Conservation (phyloP, 2,113 vertebrate genomes). For the Oryzias javanicus region DNA sequence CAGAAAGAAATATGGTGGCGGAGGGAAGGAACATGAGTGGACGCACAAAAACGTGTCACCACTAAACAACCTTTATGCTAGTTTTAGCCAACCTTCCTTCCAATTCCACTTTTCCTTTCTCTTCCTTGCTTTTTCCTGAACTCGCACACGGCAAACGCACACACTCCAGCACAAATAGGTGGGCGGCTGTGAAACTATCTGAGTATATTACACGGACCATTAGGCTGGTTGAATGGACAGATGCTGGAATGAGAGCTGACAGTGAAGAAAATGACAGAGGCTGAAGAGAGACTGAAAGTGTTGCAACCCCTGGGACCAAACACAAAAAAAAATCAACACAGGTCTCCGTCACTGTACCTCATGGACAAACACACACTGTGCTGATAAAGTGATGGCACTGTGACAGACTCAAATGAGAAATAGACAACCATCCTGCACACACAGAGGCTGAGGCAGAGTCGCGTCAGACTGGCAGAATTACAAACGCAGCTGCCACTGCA, state of each 20-base stretch:
- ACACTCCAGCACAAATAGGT: slow-evolving; percentile 50
- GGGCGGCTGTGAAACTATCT: slow-evolving; percentile 59
- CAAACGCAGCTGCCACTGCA: slow-evolving; percentile 13
- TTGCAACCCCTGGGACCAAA: slow-evolving; percentile 39
- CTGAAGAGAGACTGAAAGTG: slow-evolving; percentile 41
- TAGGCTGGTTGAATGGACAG: slow-evolving; percentile 65
- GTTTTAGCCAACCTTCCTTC: slow-evolving; percentile 29
- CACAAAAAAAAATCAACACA: slow-evolving; percentile 27
- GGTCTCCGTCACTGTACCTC: slow-evolving; percentile 26
- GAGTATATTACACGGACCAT: slow-evolving; percentile 74
- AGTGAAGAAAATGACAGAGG: slow-evolving; percentile 60
- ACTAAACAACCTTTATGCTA: slow-evolving; percentile 10
- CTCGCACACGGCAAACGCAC: slow-evolving; percentile 21
- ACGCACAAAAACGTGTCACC: slow-evolving; percentile 7
- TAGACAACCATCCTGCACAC: slow-evolving; percentile 2
- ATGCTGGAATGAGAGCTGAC: slow-evolving; percentile 59
- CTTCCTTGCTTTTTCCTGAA: slow-evolving; percentile 8
- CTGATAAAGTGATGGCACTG: neutral
- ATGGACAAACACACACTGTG: neutral
- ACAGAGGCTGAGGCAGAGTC: slow-evolving; percentile 9
- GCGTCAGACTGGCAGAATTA: slow-evolving; percentile 17
- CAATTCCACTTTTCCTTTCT: slow-evolving; percentile 22
- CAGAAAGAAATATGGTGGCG: neutral
- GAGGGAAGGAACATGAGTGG: slow-evolving; percentile 2
- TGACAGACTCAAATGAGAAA: slow-evolving; percentile 6